A percentile compares a stretch with the other conserved stretches of the same genome.
Conservation (phyloP, 23 tunicate genomes). For the Pegea sp. region DNA sequence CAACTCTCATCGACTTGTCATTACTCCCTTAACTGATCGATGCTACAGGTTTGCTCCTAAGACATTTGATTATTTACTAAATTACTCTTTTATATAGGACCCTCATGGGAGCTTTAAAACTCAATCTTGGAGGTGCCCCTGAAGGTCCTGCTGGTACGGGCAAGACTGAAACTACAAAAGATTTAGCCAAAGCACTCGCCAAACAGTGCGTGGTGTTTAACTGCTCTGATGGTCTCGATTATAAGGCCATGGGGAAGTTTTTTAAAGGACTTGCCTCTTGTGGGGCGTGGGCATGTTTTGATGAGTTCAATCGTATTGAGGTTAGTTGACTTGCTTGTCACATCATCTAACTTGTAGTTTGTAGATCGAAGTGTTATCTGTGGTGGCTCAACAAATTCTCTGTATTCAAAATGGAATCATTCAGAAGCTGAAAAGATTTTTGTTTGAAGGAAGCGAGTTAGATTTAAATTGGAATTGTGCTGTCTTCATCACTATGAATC, state of each 20-base stretch:
- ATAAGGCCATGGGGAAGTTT: constrained; percentile 98
- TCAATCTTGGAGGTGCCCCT: constrained; percentile 96
- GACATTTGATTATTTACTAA: background rate
- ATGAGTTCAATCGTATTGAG: constrained; percentile 96
- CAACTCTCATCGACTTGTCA: constrained; percentile 85
- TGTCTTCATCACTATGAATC: constrained; percentile 96
- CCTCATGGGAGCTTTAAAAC: constrained; percentile 85
- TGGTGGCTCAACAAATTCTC: constrained; percentile 96
- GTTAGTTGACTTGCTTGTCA: no score
- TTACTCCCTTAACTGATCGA: constrained; percentile 87
- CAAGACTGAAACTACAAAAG: constrained; percentile 93
- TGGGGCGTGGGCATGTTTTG: constrained; percentile 99
- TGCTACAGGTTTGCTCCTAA: constrained; percentile 56
- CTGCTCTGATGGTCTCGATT: constrained; percentile 96
- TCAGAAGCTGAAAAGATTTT: constrained; percentile 31
- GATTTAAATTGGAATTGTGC: constrained; percentile 79
- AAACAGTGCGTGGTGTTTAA: constrained; percentile 98
- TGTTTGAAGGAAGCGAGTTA: constrained; percentile 77
- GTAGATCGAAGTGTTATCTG: constrained; percentile 95
- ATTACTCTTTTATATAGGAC: constrained; percentile 14
- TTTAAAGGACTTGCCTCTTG: constrained; percentile 96
- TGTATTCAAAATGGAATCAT: constrained; percentile 87
- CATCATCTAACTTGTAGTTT: no score
- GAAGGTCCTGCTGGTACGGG: constrained; percentile 98
- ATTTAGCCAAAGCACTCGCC: constrained; percentile 90